Evolutionary conservation across 2,797 vertebrate genomes (phyloP), one percentile per base, ranked within the genome.

Genomic region (Bothrops alternatus): DNA sequence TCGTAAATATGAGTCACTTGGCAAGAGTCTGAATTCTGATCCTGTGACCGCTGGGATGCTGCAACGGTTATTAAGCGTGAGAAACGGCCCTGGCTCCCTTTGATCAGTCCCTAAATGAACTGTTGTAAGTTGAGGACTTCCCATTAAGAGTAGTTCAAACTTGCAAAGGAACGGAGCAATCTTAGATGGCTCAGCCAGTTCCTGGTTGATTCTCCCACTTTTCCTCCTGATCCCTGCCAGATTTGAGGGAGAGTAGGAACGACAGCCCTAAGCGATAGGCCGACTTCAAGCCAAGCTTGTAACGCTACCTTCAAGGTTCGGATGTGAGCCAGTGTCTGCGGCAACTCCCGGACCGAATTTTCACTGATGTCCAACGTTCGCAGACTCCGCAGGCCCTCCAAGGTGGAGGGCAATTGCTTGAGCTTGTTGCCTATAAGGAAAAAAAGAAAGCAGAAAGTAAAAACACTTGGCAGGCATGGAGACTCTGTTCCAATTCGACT

Each of bases 341-440:
- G 99, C 91, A 99, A 97, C 50, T 97, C 97, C 73, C 47, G 95
- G 37, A 99, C 96, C n/a, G 23, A 82, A 6, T 99, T 99, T 86
- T 98, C 98, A 1, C 98, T 98, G 94, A 99, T 0, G 82, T 99
- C 98, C 47, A 99, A 98, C 0, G 98, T 97, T 0, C 98, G 98
- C 78, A 99, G 95, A 93, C 99, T 98, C 60, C 97, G 97, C 96
- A 99, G 94, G 37, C 97, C 96, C 0, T 98, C 97, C 78, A 99
- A 0, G 0, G 97, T 96, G 0, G 95, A 92, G 0, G 99, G 98
- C 93, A 99, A 97, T 91, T 98, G 97, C 93, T 96, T 97, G 86
- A 99, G 97, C 95, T 89, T 97, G 96, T 99, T 99, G 87, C 98
- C 99, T 99, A 2, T 5, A 89, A 61, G 78, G 92, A 61, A 55